These are phyloP conservation scores for Sarcophaga rosellei DNA, from an alignment of 2,888 invertebrate genomes.

Conservation along the genomic window DNA sequence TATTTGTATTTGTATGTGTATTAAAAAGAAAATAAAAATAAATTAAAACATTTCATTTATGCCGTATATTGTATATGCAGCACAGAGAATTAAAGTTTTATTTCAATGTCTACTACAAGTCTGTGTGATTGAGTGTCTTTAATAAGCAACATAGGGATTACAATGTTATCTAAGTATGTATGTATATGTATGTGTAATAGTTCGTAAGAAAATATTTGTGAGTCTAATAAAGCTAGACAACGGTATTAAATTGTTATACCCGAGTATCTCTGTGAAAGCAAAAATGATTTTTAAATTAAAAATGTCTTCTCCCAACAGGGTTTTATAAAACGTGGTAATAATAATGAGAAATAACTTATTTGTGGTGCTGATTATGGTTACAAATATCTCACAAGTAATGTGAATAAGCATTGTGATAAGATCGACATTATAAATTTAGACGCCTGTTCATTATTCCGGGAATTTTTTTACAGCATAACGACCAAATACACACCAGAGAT, in stretches of 20 bases:
- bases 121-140: neutral
- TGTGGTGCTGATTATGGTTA: too few relatives aligned
- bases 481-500: too few relatives aligned
- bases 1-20: neutral
- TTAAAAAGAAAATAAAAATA: neutral
- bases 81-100: neutral
- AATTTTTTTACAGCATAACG: too few relatives aligned
- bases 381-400: too few relatives aligned
- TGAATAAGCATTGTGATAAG: too few relatives aligned
- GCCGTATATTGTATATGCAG: neutral
- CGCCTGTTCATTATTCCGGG: too few relatives aligned
- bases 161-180: neutral
- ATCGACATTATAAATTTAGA: too few relatives aligned
- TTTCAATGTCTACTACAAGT: neutral
- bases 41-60: neutral
- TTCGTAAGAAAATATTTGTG: neutral
- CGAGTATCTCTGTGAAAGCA: neutral
- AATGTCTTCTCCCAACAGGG: too few relatives aligned
- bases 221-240: neutral
- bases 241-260: neutral
- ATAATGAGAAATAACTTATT: too few relatives aligned
- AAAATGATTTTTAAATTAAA: neutral
- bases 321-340: too few relatives aligned
- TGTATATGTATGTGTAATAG: neutral
- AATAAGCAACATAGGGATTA: neutral